phyloP scores from a whole-genome alignment of 2,888 invertebrate genomes.

The Dasysyrphus tricinctus region DNA sequence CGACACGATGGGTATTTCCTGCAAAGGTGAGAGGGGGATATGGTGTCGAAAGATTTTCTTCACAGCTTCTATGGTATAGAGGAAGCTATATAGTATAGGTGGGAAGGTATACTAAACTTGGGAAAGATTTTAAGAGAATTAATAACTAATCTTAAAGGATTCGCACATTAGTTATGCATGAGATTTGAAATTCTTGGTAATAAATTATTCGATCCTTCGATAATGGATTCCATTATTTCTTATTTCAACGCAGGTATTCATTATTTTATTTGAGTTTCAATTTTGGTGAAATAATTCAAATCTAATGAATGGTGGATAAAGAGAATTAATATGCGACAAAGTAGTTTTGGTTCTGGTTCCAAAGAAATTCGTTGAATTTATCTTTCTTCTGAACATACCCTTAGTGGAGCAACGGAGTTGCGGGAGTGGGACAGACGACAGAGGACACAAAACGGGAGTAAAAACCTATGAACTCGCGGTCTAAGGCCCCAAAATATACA shows the following conservation, averaged over 20 bases:
- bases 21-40: rapidly evolving
- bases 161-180: constrained; percentile 33
- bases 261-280: neutral
- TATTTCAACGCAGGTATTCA: neutral
- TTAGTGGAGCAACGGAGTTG: too few species aligned
- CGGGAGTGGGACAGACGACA: too few species aligned
- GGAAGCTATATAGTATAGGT: neutral
- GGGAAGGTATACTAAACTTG: neutral
- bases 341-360: neutral
- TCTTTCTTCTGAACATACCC: too few species aligned
- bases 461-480: too few species aligned
- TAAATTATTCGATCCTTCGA: constrained; percentile 25
- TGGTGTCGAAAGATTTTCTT: constrained; percentile 2
- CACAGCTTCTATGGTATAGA: neutral
- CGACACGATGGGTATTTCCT: neutral
- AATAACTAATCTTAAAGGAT: constrained; percentile 21
- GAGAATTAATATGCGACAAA: too few species aligned
- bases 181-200: constrained; percentile 11
- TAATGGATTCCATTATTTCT: constrained; percentile 25
- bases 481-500: too few species aligned
- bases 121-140: constrained; percentile 25
- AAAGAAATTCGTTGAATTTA: too few species aligned
- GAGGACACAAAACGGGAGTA: too few species aligned
- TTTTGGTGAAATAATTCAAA: neutral
- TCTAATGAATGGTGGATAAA: neutral